Evolutionary conservation across 2,113 vertebrate genomes (phyloP).

Genomic region (Orthonyx spaldingii): DNA sequence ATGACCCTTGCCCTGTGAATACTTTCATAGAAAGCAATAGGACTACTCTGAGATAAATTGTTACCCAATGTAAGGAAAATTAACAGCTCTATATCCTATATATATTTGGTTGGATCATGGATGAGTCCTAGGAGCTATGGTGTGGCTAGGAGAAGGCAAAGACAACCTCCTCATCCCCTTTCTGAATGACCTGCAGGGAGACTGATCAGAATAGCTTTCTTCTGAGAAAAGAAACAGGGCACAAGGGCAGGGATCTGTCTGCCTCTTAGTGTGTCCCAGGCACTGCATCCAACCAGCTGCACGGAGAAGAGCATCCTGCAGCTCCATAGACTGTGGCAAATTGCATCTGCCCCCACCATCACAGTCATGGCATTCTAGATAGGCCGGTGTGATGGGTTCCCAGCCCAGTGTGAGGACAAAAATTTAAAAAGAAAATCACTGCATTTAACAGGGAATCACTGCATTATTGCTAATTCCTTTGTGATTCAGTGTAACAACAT

Average conservation of each 20-base stretch:
- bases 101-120: neutral
- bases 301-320: neutral
- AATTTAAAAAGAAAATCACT: constrained; percentile 17
- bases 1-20: neutral
- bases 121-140: neutral
- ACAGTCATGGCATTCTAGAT: neutral
- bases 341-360: neutral
- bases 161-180: neutral
- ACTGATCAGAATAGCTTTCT: neutral
- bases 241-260: neutral
- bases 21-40: neutral
- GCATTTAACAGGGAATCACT: constrained; percentile 34
- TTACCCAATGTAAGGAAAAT: neutral
- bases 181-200: neutral
- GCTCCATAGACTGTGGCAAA: neutral
- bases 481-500: constrained; percentile 66
- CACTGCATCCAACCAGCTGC: neutral
- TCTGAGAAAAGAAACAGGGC: neutral
- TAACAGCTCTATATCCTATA: neutral
- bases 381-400: neutral
- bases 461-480: constrained; percentile 50
- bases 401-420: neutral
- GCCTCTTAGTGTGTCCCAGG: neutral
- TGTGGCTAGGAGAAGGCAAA: neutral
- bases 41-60: neutral